A percentile compares a stretch with the other conserved stretches of the same genome.
phyloP scores from a whole-genome alignment of 2,113 vertebrate genomes.

The Cichladusa arquata region DNA sequence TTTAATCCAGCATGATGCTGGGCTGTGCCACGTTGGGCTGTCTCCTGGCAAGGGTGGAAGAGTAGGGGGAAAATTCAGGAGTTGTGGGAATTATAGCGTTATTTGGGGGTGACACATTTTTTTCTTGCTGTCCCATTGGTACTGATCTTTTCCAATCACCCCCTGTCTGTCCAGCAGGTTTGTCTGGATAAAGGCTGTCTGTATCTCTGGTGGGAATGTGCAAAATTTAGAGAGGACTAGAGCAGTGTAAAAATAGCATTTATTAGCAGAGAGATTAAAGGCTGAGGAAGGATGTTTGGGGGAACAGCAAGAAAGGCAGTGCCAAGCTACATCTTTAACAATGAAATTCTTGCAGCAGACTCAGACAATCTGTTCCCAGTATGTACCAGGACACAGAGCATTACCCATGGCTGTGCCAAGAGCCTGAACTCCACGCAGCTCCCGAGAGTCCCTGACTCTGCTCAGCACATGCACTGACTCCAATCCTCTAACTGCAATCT shows the following conservation, averaged over 20 bases:
- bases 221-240: not conserved
- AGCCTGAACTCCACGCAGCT: not conserved
- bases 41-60: not conserved
- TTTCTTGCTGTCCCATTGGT: not conserved
- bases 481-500: not conserved
- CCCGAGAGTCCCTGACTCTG: not conserved
- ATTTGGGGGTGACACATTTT: not conserved
- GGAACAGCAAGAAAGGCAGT: constrained; percentile 8
- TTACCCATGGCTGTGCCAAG: not conserved
- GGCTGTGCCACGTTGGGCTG: not conserved
- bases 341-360: not conserved
- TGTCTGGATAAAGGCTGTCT: not conserved
- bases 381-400: not conserved
- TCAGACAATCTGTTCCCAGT: constrained; percentile 7
- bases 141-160: not conserved
- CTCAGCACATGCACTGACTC: not conserved
- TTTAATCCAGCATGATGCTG: not conserved
- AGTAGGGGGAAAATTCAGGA: not conserved
- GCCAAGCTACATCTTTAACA: not conserved
- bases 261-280: not conserved
- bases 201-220: not conserved
- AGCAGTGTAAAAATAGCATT: not conserved
- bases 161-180: not conserved
- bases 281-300: not conserved
- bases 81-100: not conserved